These are phyloP conservation scores for Mimachlamys varia DNA, from an alignment of 2,888 invertebrate genomes.

Conservation along the genomic window DNA sequence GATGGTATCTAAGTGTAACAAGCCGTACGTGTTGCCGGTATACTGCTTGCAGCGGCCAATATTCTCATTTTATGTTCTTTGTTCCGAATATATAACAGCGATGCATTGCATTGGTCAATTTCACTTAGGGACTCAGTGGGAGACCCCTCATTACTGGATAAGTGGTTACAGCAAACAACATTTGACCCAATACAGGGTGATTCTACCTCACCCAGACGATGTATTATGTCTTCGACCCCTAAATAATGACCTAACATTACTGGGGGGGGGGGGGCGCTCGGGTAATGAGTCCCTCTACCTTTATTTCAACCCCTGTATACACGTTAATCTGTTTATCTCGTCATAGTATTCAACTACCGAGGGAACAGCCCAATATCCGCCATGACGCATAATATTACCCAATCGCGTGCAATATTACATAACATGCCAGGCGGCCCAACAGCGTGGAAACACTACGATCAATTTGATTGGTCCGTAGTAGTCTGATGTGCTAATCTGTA, in stretches of 20 bases:
- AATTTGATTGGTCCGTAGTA: not conserved
- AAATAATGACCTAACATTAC: not conserved
- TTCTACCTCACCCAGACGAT: not conserved
- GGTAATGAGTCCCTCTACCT: not conserved
- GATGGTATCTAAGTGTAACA: too few species aligned
- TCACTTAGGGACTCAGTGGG: not conserved
- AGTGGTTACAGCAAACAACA: not conserved
- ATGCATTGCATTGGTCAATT: too few species aligned
- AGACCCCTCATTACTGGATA: not conserved
- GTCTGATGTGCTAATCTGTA: not conserved
- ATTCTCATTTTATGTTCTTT: too few species aligned
- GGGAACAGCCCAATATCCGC: not conserved
- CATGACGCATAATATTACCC: slow-evolving; percentile 12
- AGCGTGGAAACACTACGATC: not conserved
- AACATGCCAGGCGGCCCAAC: not conserved
- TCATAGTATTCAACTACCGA: not conserved
- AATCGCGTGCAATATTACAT: slow-evolving; percentile 8
- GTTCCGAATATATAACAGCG: too few species aligned
- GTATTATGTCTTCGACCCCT: not conserved
- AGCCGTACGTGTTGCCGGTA: too few species aligned
- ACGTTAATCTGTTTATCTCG: not conserved
- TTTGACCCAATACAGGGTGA: too few species aligned
- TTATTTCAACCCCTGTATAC: not conserved
- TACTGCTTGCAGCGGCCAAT: too few species aligned
- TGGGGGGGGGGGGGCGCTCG: not conserved